A percentile compares a stretch with the other conserved stretches of the same genome.
Evolutionary conservation across 2,113 vertebrate species (phyloP).

Genomic region (Panthera leo): DNA sequence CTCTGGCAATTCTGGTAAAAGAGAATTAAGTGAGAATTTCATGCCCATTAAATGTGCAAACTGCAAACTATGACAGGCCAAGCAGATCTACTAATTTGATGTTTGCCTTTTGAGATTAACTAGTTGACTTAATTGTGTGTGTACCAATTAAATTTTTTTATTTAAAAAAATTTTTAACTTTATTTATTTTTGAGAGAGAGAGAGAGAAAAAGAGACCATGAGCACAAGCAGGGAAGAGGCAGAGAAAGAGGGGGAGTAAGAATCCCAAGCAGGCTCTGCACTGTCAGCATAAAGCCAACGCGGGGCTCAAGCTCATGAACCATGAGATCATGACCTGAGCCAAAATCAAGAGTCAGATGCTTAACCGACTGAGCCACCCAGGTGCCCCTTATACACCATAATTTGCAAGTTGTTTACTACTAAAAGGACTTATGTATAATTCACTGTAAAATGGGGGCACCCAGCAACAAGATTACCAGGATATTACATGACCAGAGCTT

Average conservation of each 20-base stretch:
- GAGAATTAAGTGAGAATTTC: not conserved
- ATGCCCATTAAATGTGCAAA: not conserved
- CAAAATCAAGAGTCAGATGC: too few species aligned
- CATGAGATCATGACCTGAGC: too few species aligned
- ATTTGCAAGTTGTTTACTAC: not conserved
- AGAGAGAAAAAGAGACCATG: too few species aligned
- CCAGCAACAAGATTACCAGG: not conserved
- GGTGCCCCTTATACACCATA: not conserved
- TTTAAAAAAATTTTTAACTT: too few species aligned
- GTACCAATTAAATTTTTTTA: not conserved
- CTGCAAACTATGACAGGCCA: not conserved
- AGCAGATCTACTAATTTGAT: not conserved
- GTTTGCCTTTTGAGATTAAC: conserved; percentile 6
- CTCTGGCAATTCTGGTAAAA: not conserved
- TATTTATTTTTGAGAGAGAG: too few species aligned
- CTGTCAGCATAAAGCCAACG: too few species aligned
- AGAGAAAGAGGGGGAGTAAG: too few species aligned
- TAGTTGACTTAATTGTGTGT: not conserved
- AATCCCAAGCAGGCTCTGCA: too few species aligned
- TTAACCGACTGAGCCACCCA: too few species aligned
- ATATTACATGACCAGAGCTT: not conserved
- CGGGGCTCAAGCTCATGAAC: too few species aligned
- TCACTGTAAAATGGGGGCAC: not conserved
- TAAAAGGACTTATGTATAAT: not conserved
- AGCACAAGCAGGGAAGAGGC: too few species aligned